A percentile compares a stretch with the other conserved stretches of the same genome.
phyloP scores from a whole-genome alignment of 1,140 invertebrate species.

The Zaprionus inermis region DNA sequence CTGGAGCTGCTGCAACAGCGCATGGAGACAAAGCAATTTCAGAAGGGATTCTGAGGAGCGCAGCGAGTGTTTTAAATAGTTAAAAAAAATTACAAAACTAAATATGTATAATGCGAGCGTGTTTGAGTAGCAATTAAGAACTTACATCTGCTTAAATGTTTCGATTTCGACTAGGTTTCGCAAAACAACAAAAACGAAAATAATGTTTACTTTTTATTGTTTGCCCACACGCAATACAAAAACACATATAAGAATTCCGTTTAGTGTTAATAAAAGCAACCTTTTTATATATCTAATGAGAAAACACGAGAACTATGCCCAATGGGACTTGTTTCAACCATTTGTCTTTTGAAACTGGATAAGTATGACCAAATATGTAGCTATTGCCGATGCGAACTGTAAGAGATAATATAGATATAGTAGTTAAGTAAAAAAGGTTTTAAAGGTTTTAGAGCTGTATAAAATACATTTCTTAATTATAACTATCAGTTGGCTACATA shows the following conservation, averaged over 20 bases:
- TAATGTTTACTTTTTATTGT: slow-evolving; percentile 23
- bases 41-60: slow-evolving; percentile 84
- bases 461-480: no score
- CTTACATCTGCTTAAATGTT: slow-evolving; percentile 24
- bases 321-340: slow-evolving; percentile 51
- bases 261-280: slow-evolving; percentile 70
- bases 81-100: slow-evolving; percentile 11
- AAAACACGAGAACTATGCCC: neutral
- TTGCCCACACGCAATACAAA: slow-evolving; percentile 30
- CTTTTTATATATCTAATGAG: slow-evolving; percentile 51
- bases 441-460: neutral
- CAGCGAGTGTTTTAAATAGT: slow-evolving; percentile 18
- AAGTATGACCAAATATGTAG: slow-evolving; percentile 89
- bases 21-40: slow-evolving; percentile 93
- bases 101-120: slow-evolving; percentile 14
- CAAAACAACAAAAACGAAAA: no score
- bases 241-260: slow-evolving; percentile 66
- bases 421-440: neutral
- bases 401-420: slow-evolving; percentile 24
- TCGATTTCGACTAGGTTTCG: no score
- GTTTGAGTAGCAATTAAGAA: slow-evolving; percentile 23
- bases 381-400: slow-evolving; percentile 88
- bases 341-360: slow-evolving; percentile 88
- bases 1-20: slow-evolving; percentile 93
- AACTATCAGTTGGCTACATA: no score